These are phyloP conservation scores for Actinostola sp. DNA, from an alignment of 92 coral and sea anemone species.

Conservation along the genomic window DNA sequence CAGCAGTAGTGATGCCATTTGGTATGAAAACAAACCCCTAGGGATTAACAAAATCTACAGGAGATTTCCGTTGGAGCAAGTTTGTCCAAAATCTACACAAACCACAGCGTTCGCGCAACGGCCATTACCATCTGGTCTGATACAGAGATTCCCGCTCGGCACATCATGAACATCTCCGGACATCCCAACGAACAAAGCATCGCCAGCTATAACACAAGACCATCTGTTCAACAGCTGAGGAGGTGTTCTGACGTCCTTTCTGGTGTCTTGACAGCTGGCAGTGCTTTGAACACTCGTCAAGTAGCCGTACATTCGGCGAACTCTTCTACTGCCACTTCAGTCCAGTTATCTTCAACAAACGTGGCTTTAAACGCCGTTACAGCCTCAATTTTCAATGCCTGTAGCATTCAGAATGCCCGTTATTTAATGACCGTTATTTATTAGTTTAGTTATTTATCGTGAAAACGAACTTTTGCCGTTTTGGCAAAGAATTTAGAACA, in stretches of 20 bases:
- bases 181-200: constrained; percentile 42
- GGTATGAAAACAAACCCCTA: constrained; percentile 32
- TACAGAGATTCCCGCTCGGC: constrained; percentile 19
- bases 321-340: too few species aligned
- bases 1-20: background rate
- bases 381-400: too few species aligned
- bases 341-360: too few species aligned
- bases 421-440: too few species aligned
- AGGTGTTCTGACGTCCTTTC: constrained; percentile 42
- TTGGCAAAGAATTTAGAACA: too few species aligned
- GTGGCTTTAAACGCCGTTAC: too few species aligned
- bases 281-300: too few species aligned
- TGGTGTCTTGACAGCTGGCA: too few species aligned
- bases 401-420: too few species aligned
- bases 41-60: constrained; percentile 9
- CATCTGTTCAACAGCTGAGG: constrained; percentile 23
- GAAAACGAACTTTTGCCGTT: too few species aligned
- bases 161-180: constrained; percentile 39
- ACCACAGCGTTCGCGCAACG: constrained; percentile 38
- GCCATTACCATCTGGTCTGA: constrained; percentile 43
- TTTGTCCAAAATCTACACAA: constrained; percentile 40
- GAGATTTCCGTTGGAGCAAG: constrained; percentile 28
- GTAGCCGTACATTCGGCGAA: too few species aligned
- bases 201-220: constrained; percentile 37
- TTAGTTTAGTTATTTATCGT: too few species aligned